Evolutionary conservation across 2,797 vertebrate genomes (phyloP).

Genomic region (Rhodeus uyekii): DNA sequence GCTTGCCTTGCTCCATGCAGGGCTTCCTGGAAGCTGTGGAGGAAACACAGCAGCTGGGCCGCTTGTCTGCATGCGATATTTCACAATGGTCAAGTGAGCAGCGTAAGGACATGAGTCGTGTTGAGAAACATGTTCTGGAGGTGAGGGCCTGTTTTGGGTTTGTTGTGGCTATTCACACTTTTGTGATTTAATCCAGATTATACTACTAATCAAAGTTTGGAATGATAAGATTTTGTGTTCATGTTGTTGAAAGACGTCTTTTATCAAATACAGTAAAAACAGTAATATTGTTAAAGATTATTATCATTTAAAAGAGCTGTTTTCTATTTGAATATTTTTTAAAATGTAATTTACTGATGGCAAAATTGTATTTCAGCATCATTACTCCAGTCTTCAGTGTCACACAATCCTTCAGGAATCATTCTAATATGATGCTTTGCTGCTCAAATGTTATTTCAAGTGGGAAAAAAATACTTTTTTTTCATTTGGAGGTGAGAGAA

Average conservation of each 20-base stretch:
- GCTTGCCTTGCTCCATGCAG: slow-evolving; percentile 86
- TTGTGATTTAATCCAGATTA: neutral
- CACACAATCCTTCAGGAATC: neutral
- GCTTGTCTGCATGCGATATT: slow-evolving; percentile 79
- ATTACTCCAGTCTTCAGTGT: neutral
- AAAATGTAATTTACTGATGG: neutral
- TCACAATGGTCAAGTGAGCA: slow-evolving; percentile 86
- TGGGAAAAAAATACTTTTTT: too few relatives aligned
- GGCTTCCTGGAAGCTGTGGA: slow-evolving; percentile 75
- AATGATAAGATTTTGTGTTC: neutral
- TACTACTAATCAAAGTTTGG: neutral
- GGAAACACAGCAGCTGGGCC: slow-evolving; percentile 69
- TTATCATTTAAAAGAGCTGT: neutral
- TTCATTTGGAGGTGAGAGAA: slow-evolving; percentile 66
- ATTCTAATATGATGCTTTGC: neutral
- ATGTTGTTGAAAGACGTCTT: neutral
- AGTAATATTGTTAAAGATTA: neutral
- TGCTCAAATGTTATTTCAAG: neutral
- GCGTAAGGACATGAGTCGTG: slow-evolving; percentile 80
- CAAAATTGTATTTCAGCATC: neutral
- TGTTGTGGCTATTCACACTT: neutral
- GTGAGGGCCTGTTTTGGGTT: neutral
- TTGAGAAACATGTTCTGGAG: slow-evolving; percentile 81
- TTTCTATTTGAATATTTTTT: neutral
- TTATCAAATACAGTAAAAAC: too few relatives aligned